A percentile compares a stretch with the other conserved stretches of the same genome.
Evolutionary conservation across 2,113 vertebrate species (phyloP).

Genomic region (Sclerurus mexicanus): DNA sequence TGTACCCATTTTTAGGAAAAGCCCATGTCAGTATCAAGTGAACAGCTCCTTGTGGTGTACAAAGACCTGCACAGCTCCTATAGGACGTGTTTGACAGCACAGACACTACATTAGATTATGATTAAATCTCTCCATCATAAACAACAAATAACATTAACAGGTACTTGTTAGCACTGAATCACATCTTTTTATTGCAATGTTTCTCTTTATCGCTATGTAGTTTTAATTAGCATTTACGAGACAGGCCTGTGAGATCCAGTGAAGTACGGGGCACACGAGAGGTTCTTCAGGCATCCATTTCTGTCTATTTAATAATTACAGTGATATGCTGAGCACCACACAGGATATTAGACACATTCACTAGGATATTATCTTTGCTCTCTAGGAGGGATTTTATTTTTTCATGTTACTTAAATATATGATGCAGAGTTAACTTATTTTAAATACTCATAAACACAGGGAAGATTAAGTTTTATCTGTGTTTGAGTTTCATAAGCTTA

Average conservation of each 20-base stretch:
- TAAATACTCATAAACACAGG: neutral
- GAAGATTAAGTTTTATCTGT: neutral
- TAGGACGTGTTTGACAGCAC: fast-evolving
- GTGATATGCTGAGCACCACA: neutral
- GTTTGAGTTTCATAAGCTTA: neutral
- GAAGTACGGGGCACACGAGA: neutral
- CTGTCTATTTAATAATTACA: constrained; percentile 18
- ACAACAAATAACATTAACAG: constrained; percentile 6
- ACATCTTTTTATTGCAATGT: neutral
- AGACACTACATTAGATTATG: neutral
- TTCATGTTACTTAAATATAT: neutral
- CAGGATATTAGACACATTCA: constrained; percentile 16
- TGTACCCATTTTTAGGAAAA: neutral
- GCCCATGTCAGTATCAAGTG: fast-evolving
- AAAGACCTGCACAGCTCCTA: neutral
- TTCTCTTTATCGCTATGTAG: constrained; percentile 9
- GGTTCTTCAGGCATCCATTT: neutral
- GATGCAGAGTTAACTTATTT: neutral
- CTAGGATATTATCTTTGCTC: constrained; percentile 10
- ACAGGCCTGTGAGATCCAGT: constrained; percentile 20
- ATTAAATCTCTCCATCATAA: neutral
- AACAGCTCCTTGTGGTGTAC: neutral
- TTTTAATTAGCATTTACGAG: constrained; percentile 60
- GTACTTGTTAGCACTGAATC: constrained; percentile 24
- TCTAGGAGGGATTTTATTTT: constrained; percentile 4